Base-by-base conservation (phyloP, 2,797 vertebrate species). In the Sternotherus odoratus region DNA sequence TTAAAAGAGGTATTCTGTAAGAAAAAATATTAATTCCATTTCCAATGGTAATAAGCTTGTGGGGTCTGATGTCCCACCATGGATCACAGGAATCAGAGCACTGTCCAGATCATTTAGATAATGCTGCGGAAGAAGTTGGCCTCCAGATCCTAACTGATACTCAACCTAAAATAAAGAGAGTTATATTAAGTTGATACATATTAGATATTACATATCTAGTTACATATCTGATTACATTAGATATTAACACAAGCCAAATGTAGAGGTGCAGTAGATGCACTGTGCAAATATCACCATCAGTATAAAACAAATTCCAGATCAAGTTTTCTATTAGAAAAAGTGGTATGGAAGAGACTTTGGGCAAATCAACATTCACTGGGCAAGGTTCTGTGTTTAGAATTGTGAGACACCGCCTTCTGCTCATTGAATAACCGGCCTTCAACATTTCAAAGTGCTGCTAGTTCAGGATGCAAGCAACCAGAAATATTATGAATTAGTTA, bases 21-120 rank as follows among this genome's bases (percentile, higher is more conserved):
- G 98, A 98, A 98, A 99, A 98, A 99, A 99, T 78, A 98, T 51
- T 89, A 99, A 98, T 97, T 99, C 99, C 97, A 99, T 98, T 97
- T 99, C 98, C 97, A 99, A 81, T 69, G 99, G 98, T 1, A 98
- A 98, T 1, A 98, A 98, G 96, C 97, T 98, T 9, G 98, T 97
- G 2, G 99, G 97, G n/a, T 97, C 97, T 15, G 98, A 98, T 82
- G 98, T 97, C 4, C 99, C 98, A 43, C 98, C 97, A 1, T 99
- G 98, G 94, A 99, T 99, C 96, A 99, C 99, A n/a, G 99, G 99
- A 92, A 99, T 98, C 90, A 99, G 97, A 19, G 98, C 98, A 77
- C 97, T 96, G 87, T 99, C 99, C 92, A 99, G 96, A 91, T 99
- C 99, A 30, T 99, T 99, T 97, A 99, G 98, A 95, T 99, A 99